Percentiles rank a stretch among this genome's conserved stretches.
phyloP scores from a whole-genome alignment of 37 sponge, comb jelly and placozoan species.

The Agelas oroides region DNA sequence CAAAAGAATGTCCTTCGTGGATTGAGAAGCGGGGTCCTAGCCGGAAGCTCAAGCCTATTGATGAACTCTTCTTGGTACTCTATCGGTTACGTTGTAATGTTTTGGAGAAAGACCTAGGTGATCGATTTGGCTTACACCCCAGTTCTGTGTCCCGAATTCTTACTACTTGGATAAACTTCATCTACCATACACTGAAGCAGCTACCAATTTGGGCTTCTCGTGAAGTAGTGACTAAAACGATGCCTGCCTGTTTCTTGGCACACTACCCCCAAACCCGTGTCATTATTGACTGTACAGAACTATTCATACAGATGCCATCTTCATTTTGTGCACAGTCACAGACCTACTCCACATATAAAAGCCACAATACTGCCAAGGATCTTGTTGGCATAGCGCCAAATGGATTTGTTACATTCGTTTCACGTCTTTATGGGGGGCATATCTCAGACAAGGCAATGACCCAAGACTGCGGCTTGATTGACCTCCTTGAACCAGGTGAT shows the following conservation, averaged over 20 bases:
- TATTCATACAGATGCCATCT: conserved; percentile 40
- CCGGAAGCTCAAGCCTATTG: neutral
- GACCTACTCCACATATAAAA: conserved; percentile 52
- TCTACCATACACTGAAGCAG: conserved; percentile 25
- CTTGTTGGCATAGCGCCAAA: conserved; percentile 48
- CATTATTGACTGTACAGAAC: conserved; percentile 44
- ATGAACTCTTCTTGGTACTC: conserved; percentile 25
- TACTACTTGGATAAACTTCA: conserved; percentile 26
- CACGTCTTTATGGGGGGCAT: conserved; percentile 27
- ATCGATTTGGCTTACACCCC: conserved; percentile 8
- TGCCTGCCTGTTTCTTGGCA: conserved; percentile 30
- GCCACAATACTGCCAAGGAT: conserved; percentile 43
- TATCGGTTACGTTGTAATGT: conserved; percentile 6
- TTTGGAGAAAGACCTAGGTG: neutral
- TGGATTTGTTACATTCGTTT: conserved; percentile 52
- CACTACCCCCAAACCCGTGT: conserved; percentile 19
- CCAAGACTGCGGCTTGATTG: conserved; percentile 23
- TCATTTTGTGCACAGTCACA: conserved; percentile 8
- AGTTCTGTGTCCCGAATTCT: conserved; percentile 25
- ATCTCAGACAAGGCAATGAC: conserved; percentile 46
- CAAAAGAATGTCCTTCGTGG: too few species aligned
- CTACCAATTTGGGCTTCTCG: conserved; percentile 26
- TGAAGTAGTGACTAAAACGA: conserved; percentile 3
- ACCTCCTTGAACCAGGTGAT: conserved; percentile 46
- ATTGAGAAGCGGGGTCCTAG: too few species aligned